A percentile compares a stretch with the other conserved stretches of the same genome.
Evolutionary conservation across 2,113 vertebrate species (phyloP).

Genomic region (Ibidorhyncha struthersii): DNA sequence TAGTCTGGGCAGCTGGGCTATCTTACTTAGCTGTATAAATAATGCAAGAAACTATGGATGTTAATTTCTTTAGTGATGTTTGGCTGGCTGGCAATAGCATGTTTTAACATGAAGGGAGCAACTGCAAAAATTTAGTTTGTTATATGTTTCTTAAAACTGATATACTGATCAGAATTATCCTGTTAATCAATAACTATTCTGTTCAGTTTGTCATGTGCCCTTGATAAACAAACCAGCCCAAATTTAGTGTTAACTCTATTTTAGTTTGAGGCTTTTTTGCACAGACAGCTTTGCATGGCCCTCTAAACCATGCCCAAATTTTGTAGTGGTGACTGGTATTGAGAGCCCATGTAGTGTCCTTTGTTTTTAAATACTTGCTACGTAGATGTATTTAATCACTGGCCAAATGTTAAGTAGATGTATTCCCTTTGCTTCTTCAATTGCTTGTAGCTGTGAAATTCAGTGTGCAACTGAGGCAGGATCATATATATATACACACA

Average conservation of each 20-base stretch:
- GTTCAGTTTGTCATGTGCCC: background rate
- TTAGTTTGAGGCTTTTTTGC: background rate
- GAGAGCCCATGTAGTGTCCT: background rate
- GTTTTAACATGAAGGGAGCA: background rate
- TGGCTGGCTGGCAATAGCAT: background rate
- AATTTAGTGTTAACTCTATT: background rate
- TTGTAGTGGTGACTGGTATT: background rate
- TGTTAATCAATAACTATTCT: background rate
- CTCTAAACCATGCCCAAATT: background rate
- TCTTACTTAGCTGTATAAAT: background rate
- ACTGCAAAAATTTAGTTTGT: background rate
- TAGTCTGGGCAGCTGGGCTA: background rate
- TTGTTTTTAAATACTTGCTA: background rate
- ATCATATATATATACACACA: background rate
- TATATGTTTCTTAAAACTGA: background rate
- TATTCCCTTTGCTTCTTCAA: background rate
- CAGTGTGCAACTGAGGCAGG: background rate
- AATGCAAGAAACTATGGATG: background rate
- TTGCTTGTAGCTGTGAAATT: background rate
- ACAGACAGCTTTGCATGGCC: background rate
- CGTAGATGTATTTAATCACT: background rate
- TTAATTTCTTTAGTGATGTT: background rate
- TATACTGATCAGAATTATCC: background rate
- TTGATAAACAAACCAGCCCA: background rate
- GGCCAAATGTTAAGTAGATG: background rate